A percentile compares a stretch with the other conserved stretches of the same genome.
Evolutionary conservation across 2,113 vertebrate genomes (phyloP).

Genomic region (Amblyopsis rosae): DNA sequence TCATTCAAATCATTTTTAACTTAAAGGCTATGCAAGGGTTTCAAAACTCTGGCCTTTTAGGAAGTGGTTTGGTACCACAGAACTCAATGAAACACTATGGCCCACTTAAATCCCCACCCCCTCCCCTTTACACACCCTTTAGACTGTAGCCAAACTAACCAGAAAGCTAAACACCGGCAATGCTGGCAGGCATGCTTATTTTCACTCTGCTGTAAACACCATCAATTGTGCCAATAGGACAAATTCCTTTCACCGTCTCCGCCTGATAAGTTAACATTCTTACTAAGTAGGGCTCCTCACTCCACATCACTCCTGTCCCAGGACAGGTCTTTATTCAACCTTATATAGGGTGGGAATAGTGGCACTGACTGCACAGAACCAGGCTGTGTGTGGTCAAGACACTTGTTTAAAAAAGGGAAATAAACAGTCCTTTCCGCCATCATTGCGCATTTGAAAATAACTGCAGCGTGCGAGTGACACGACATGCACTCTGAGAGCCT

Average conservation of each 20-base stretch:
- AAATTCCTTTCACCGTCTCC: conserved; percentile 51
- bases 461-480: conserved; percentile 59
- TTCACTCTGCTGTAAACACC: conserved; percentile 51
- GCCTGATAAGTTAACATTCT: conserved; percentile 56
- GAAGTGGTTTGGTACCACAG: conserved; percentile 8
- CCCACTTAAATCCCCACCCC: neutral
- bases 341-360: conserved; percentile 43
- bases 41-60: conserved; percentile 3
- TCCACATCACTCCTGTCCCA: conserved; percentile 42
- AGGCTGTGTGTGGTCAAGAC: conserved; percentile 42
- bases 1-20: neutral
- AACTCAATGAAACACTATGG: conserved; percentile 14
- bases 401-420: conserved; percentile 67
- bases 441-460: conserved; percentile 56
- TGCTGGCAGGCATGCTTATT: conserved; percentile 39
- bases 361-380: conserved; percentile 20
- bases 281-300: conserved; percentile 56
- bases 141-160: conserved; percentile 16
- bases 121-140: conserved; percentile 8
- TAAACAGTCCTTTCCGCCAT: conserved; percentile 63
- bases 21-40: neutral
- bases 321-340: conserved; percentile 33
- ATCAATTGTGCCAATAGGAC: conserved; percentile 57
- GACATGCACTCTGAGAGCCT: conserved; percentile 51
- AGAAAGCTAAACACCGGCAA: conserved; percentile 33